Percentiles rank a stretch among this genome's conserved stretches.
These are phyloP conservation scores for Camelus bactrianus DNA, from an alignment of 2,113 vertebrate species.

Conservation along the genomic window DNA sequence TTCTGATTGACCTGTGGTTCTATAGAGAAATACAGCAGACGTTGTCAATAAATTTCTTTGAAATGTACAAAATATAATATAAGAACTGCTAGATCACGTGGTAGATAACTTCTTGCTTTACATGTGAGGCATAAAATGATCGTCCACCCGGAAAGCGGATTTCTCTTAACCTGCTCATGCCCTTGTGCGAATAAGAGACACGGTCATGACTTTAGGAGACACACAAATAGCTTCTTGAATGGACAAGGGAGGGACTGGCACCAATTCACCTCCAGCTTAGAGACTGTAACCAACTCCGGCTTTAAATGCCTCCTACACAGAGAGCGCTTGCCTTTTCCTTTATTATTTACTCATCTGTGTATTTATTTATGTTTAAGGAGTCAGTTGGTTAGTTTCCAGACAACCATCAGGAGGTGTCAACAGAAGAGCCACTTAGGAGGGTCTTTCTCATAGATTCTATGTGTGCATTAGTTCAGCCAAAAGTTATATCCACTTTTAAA, in stretches of 20 bases:
- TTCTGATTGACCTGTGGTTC: background rate
- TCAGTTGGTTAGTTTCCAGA: background rate
- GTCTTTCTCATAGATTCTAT: too few species aligned
- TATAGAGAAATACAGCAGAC: background rate
- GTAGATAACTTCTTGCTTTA: too few species aligned
- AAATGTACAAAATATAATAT: background rate
- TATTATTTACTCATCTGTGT: background rate
- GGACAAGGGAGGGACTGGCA: too few species aligned
- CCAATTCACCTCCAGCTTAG: background rate
- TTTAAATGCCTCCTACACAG: background rate
- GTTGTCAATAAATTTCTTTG: background rate
- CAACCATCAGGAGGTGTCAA: background rate
- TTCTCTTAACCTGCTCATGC: background rate
- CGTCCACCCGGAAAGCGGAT: background rate
- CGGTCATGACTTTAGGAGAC: background rate
- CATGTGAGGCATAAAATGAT: background rate
- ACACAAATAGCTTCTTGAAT: background rate
- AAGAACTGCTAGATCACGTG: accelerated
- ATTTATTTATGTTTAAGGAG: background rate
- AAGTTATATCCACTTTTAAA: background rate
- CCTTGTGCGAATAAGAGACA: background rate
- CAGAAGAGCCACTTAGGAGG: background rate
- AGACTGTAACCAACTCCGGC: background rate
- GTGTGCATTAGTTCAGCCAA: background rate
- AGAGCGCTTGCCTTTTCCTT: background rate